Conservation (phyloP, 2,888 invertebrate genomes). For the Pocota personata region DNA sequence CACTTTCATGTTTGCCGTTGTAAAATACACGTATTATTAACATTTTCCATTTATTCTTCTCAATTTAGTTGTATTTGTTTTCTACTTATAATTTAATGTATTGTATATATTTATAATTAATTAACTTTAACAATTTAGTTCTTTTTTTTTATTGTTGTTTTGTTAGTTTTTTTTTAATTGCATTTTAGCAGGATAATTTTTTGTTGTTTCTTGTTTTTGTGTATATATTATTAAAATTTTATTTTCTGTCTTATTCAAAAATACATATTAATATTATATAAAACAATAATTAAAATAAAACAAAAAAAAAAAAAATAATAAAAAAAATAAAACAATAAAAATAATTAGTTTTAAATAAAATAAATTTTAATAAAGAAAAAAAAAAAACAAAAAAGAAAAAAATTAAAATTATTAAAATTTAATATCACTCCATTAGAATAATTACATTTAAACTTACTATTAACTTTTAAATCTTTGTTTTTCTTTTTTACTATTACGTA, state of each 20-base stretch:
- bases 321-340: conserved; percentile 34
- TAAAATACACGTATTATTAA: conserved; percentile 19
- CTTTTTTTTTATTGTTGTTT: conserved; percentile 7
- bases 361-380: conserved; percentile 18
- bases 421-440: conserved; percentile 69
- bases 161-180: not conserved
- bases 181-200: conserved; percentile 27
- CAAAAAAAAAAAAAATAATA: not conserved
- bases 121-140: conserved; percentile 56
- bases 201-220: conserved; percentile 11
- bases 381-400: conserved; percentile 1
- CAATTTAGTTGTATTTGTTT: conserved; percentile 16
- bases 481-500: conserved; percentile 21
- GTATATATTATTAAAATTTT: conserved; percentile 12
- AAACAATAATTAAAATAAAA: not conserved
- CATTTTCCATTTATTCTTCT: conserved; percentile 29
- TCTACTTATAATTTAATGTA: conserved; percentile 45
- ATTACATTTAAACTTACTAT: conserved; percentile 50
- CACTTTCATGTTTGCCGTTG: conserved; percentile 28
- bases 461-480: conserved; percentile 12
- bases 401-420: conserved; percentile 57
- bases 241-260: conserved; percentile 31
- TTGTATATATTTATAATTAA: conserved; percentile 38
- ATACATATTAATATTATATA: not conserved
- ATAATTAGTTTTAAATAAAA: conserved; percentile 40